phyloP scores from a whole-genome alignment of 2,888 invertebrate genomes.

The Teleogryllus oceanicus region DNA sequence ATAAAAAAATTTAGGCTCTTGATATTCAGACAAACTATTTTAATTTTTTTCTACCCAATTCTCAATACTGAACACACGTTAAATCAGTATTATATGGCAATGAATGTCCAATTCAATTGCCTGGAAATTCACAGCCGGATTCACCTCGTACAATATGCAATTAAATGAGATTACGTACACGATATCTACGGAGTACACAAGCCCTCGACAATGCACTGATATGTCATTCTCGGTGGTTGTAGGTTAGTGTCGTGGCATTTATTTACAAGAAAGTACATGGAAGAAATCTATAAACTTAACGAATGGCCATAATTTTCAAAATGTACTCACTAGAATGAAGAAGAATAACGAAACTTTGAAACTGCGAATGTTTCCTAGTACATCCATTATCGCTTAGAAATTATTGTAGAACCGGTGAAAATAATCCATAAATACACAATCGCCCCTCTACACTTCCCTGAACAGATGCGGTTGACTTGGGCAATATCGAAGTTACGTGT shows the following conservation, averaged over 20 bases:
- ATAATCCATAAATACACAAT: not conserved
- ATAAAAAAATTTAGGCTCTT: not conserved
- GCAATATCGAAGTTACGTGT: not conserved
- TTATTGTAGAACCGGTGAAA: not conserved
- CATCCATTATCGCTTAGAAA: not conserved
- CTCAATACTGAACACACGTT: too few species aligned
- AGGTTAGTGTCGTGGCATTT: constrained; percentile 22
- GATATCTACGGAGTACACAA: not conserved
- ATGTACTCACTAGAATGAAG: constrained; percentile 20
- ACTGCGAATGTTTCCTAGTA: not conserved
- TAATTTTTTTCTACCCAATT: too few species aligned
- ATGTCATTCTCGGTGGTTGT: not conserved
- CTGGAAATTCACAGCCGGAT: too few species aligned
- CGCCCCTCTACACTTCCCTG: not conserved
- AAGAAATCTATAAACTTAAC: not conserved
- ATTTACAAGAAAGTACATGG: not conserved
- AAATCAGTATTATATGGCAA: too few species aligned
- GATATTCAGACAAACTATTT: too few species aligned
- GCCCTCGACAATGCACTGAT: constrained; percentile 4
- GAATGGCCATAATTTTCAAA: not conserved
- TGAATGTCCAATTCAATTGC: too few species aligned
- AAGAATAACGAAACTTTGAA: not conserved
- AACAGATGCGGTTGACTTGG: not conserved
- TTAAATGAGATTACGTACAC: not conserved
- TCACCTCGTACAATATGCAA: too few species aligned